Base-by-base conservation (phyloP, 2,888 invertebrate species). In the Physocephala rufipes region DNA sequence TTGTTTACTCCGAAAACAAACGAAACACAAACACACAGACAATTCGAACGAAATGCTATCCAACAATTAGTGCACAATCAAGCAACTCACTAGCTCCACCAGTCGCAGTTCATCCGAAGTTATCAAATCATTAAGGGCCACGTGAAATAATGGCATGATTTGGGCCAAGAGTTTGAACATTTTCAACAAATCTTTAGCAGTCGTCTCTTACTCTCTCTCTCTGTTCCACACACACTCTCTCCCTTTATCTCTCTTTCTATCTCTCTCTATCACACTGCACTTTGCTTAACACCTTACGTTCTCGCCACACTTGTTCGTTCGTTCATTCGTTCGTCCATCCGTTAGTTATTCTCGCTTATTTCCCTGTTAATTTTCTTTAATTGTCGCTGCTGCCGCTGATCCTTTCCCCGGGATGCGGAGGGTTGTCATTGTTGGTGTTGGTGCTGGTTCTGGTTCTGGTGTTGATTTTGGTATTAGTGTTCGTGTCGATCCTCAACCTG, bases 51-150 rank as follows among this genome's bases (percentile, higher is more conserved):
- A 73, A 73, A 73, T 71, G 63, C 69, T 71, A 73, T 63, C 73
- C 66, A 66, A 61, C 73, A 73, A 73, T 73, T 73, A 73, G 73
- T 69, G 67, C 71, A 69, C 69, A 73, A 71, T 73, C 73, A 73
- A 58, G 12, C 26, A 36, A 36, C 36, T 36, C 36, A 15, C 24
- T n/a, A 24, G 19, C 3, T 1, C 26, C 26, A 28, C 28, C 5
- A 36, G 4, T n/a, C n/a, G n/a, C 4, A 36, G 36, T 36, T 36
- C 36, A 36, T 36, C 36, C 36, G 5, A 36, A 36, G 9, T 36
- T 9, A 36, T 49, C n/a, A 49, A 26, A 28, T 15, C 24, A n/a
- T n/a, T n/a, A n/a, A n/a, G n/a, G 58, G 53, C 53, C 53, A 21
- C 19, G 12, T 9, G 49, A 16, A 4, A 19, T 19, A 1, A 24